phyloP scores from a whole-genome alignment of 2,888 invertebrate genomes.

The Hirudinaria manillensis region DNA sequence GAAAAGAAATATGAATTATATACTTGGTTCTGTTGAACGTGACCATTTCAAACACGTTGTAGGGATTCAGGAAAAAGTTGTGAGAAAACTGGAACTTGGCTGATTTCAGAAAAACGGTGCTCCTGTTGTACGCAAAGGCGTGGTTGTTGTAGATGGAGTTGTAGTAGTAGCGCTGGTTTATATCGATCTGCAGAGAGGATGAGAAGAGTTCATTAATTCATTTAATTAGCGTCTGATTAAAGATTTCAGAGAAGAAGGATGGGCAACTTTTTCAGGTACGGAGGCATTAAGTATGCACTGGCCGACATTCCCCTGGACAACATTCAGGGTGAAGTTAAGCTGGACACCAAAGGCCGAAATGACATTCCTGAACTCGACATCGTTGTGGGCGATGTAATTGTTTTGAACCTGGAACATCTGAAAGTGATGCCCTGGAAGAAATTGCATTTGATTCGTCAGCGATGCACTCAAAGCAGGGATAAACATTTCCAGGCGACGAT shows the following conservation, averaged over 20 bases:
- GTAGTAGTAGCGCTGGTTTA: constrained; percentile 37
- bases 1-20: constrained; percentile 37
- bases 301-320: constrained; percentile 53
- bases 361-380: constrained; percentile 71
- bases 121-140: constrained; percentile 45
- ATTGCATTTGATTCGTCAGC: not conserved
- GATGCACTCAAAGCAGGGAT: not conserved
- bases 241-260: constrained; percentile 3
- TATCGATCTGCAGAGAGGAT: constrained; percentile 31
- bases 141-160: constrained; percentile 60
- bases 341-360: constrained; percentile 59
- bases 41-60: constrained; percentile 93
- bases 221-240: not conserved
- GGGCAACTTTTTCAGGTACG: constrained; percentile 35
- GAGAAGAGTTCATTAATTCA: not conserved
- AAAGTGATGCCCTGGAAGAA: constrained; percentile 62
- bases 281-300: constrained; percentile 39
- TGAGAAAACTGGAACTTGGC: constrained; percentile 89
- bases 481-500: not conserved
- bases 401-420: constrained; percentile 83
- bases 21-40: constrained; percentile 69
- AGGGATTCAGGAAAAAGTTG: constrained; percentile 90
- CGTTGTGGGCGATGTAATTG: constrained; percentile 86
- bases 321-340: constrained; percentile 62
- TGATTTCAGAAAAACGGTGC: constrained; percentile 85